These are phyloP conservation scores for Pagetopsis macropterus DNA, from an alignment of 2,797 vertebrate species.

Conservation along the genomic window DNA sequence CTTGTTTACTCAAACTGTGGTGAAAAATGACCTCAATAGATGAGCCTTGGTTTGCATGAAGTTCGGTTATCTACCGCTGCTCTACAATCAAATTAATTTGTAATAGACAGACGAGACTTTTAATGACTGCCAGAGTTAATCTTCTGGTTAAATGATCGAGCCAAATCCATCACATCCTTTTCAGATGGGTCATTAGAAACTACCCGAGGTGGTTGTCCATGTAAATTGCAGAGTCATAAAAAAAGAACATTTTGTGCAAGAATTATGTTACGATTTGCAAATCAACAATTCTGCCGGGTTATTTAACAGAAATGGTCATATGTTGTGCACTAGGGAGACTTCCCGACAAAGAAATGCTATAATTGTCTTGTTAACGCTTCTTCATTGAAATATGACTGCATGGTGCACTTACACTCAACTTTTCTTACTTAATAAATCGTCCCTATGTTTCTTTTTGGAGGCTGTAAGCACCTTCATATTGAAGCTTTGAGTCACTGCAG, in stretches of 20 bases:
- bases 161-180: not conserved
- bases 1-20: not conserved
- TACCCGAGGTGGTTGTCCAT: not conserved
- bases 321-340: not conserved
- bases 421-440: too few species aligned
- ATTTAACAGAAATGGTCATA: not conserved
- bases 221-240: not conserved
- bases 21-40: not conserved
- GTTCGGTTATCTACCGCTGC: not conserved
- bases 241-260: not conserved
- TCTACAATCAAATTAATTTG: not conserved
- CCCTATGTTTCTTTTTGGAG: too few species aligned
- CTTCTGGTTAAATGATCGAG: not conserved
- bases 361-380: too few species aligned
- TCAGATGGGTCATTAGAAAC: not conserved
- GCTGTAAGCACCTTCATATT: too few species aligned
- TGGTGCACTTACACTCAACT: too few species aligned
- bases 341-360: too few species aligned
- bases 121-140: not conserved
- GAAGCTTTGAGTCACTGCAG: not conserved
- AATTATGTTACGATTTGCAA: not conserved
- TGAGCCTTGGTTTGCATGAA: not conserved
- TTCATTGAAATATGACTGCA: too few species aligned
- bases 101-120: too few species aligned
- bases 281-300: not conserved